These are phyloP conservation scores for Cynocephalus volans DNA, from an alignment of 2,113 vertebrate genomes.

Conservation along the genomic window DNA sequence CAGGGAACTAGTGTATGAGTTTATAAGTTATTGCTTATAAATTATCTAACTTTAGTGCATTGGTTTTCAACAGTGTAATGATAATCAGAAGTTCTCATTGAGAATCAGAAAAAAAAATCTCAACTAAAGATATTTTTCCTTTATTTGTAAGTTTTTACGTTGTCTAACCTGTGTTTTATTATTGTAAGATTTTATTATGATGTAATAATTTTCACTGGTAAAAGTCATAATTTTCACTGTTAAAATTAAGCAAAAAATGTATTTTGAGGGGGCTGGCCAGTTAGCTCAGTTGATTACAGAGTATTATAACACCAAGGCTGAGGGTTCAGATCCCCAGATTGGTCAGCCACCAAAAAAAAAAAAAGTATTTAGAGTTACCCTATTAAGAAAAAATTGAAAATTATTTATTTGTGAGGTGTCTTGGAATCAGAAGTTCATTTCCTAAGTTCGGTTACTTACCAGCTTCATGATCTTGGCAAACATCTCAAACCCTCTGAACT, in stretches of 20 bases:
- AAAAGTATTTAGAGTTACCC: background rate
- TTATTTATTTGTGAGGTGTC: background rate
- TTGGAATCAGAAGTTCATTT: background rate
- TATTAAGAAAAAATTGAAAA: background rate
- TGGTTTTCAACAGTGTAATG: background rate
- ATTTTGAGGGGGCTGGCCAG: background rate
- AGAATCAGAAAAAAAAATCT: background rate
- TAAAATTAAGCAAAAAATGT: background rate
- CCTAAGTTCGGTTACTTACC: background rate
- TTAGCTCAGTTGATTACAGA: too few relatives aligned
- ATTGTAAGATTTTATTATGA: background rate
- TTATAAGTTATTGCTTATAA: conserved; percentile 4
- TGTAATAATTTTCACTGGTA: too few relatives aligned
- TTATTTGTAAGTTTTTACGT: background rate
- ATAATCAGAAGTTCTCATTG: background rate
- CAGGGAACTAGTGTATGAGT: background rate
- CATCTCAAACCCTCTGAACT: background rate
- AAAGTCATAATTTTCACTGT: background rate
- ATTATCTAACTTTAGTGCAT: background rate
- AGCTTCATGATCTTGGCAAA: background rate
- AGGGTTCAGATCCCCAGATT: too few relatives aligned
- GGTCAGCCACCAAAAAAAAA: too few relatives aligned
- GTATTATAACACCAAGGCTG: too few relatives aligned
- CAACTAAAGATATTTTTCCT: background rate
- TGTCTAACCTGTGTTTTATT: background rate